Evolutionary conservation across 2,888 invertebrate species (phyloP).

Genomic region (Schrankia costaestrigalis): DNA sequence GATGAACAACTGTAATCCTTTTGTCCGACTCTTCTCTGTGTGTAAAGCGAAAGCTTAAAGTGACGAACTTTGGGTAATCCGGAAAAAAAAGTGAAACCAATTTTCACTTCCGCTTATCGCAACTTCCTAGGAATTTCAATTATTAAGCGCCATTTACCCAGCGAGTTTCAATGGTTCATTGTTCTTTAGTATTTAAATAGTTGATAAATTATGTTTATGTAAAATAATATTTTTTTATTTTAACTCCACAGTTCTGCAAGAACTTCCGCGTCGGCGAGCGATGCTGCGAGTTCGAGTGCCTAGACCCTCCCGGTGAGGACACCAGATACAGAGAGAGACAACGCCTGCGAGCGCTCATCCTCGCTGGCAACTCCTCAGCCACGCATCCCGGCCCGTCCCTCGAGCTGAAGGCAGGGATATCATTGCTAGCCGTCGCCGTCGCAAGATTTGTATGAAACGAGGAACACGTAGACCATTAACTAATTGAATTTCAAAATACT

Average conservation of each 20-base stretch:
- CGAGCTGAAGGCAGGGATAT: constrained; percentile 57
- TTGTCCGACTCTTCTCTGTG: no score
- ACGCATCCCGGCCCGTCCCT: constrained; percentile 49
- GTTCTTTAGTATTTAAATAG: no score
- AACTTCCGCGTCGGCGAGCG: constrained; percentile 90
- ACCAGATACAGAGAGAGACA: constrained; percentile 80
- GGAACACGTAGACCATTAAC: constrained; percentile 20
- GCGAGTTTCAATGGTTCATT: no score
- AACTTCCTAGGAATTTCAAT: no score
- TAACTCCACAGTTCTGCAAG: constrained; percentile 86
- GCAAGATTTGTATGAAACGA: constrained; percentile 64
- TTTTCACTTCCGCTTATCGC: no score
- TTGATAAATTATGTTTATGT: background rate
- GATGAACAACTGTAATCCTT: no score
- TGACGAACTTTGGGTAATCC: no score
- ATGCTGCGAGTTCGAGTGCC: constrained; percentile 94
- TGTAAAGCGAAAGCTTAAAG: no score
- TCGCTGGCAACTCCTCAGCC: constrained; percentile 80
- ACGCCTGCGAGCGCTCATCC: constrained; percentile 81
- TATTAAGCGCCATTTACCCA: no score
- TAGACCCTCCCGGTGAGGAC: constrained; percentile 87
- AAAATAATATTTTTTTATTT: no score
- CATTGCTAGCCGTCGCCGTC: constrained; percentile 63
- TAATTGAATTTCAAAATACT: constrained; percentile 16
- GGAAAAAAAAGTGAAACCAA: no score